Evolutionary conservation across 2,797 vertebrate species (phyloP).

Genomic region (Alfaro cultratus): DNA sequence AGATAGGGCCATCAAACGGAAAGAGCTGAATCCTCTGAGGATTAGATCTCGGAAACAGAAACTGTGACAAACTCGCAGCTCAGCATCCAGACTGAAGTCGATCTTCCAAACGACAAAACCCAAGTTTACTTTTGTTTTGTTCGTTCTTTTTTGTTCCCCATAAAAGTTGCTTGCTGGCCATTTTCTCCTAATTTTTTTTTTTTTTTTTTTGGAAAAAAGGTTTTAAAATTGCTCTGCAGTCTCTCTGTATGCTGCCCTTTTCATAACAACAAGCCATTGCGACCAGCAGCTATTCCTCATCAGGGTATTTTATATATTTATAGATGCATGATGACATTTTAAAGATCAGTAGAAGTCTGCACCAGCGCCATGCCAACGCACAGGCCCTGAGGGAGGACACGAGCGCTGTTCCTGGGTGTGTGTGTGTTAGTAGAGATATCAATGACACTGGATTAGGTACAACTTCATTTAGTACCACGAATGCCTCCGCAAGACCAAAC

Average conservation of each 20-base stretch:
- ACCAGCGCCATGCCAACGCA: conserved; percentile 33
- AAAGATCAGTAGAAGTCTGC: conserved; percentile 27
- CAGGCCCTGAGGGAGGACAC: conserved; percentile 40
- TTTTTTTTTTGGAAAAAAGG: not conserved
- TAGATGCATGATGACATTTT: conserved; percentile 45
- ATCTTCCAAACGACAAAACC: conserved; percentile 12
- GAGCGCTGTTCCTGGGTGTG: conserved; percentile 9
- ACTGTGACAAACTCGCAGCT: conserved; percentile 20
- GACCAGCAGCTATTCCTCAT: not conserved
- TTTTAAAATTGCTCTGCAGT: not conserved
- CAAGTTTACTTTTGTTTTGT: conserved; percentile 18
- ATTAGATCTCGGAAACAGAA: conserved; percentile 50
- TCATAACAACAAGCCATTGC: conserved; percentile 26
- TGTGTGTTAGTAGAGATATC: conserved; percentile 46
- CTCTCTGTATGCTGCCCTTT: not conserved
- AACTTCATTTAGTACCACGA: conserved; percentile 74
- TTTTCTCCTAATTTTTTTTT: conserved; percentile 8
- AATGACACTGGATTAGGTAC: conserved; percentile 67
- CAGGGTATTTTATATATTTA: conserved; percentile 30
- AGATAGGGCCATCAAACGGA: conserved; percentile 52
- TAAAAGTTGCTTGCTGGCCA: not conserved
- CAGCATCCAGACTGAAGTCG: conserved; percentile 1
- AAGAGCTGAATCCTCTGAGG: conserved; percentile 37
- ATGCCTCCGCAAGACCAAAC: conserved; percentile 59
- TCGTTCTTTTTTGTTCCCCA: not conserved